Base-by-base conservation (phyloP, 2,888 invertebrate species). In the Macaria notata region DNA sequence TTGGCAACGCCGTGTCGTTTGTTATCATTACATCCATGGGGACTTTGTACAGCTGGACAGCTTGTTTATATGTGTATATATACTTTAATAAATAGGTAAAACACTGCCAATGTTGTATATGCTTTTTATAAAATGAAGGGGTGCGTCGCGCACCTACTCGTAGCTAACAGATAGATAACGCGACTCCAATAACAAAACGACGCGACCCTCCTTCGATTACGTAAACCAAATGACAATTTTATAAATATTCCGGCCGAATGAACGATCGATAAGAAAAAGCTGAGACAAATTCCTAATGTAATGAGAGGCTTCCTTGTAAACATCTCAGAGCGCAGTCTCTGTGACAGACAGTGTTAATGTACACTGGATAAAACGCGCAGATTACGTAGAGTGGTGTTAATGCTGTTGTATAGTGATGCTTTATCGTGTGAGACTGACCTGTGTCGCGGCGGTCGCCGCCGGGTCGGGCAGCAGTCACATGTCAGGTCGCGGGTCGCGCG, bases 261-360 rank as follows among this genome's bases (percentile, higher is more conserved):
- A 43, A 70, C 76, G 81, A 86, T 86, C 86, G 78, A 86, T 84
- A 80, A 70, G 73, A 78, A 82, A 78, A 79, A 71, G 74, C 68
- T 76, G 69, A 75, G 76, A 79, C 77, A 66, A 83, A 79, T 79
- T 75, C 78, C 74, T 78, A 79, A 79, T 79, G 75, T 76, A 77
- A 83, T 76, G 79, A 77, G 69, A 76, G 72, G 77, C 71, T 61
- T 74, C 71, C 54, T 43, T 66, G 79, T 84, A 83, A 85, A 85
- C 84, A 84, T 71, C 74, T 74, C 71, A 83, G 76, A 69, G 81
- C 84, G 84, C 83, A 83, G 81, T 75, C 84, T 83, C 83, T 77
- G 72, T 75, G 75, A 19, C 19, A 19, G 19, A 19, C 19, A 19
- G 19, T 19, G 19, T 19, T 19, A 19, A 19, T 19, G 19, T 19